Percentiles rank a stretch among this genome's conserved stretches.
phyloP scores from a whole-genome alignment of 2,113 vertebrate species.

The Actenoides hombroni region DNA sequence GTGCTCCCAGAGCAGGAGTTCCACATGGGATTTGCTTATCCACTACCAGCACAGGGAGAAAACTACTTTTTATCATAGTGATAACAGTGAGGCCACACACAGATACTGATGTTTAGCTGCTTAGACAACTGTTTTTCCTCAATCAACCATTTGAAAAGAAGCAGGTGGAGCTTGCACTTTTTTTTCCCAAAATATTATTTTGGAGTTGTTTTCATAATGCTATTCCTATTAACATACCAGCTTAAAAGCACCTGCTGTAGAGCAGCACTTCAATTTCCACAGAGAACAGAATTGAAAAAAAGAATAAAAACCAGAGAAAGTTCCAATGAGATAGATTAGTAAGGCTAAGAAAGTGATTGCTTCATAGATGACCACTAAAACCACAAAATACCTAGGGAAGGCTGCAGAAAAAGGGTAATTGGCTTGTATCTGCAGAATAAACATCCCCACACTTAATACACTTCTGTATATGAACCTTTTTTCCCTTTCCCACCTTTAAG shows the following conservation, averaged over 20 bases:
- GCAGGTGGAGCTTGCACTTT: neutral
- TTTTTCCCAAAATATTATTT: neutral
- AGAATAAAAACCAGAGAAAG: neutral
- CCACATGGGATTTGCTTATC: neutral
- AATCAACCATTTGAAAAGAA: neutral
- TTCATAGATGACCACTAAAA: neutral
- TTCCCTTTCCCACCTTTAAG: neutral
- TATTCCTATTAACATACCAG: neutral
- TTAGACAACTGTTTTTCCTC: neutral
- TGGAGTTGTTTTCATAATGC: neutral
- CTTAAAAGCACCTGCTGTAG: neutral
- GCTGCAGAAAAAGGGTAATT: neutral
- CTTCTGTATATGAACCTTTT: neutral
- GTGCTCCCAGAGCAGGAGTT: neutral
- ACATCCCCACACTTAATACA: neutral
- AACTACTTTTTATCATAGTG: neutral
- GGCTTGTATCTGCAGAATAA: neutral
- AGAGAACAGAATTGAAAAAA: neutral
- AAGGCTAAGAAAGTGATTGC: neutral
- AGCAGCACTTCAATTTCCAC: neutral
- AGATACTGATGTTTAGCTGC: neutral
- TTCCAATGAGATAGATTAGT: neutral
- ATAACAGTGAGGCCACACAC: neutral
- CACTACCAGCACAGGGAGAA: neutral
- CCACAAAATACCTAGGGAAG: neutral